Base-by-base conservation (phyloP, 2,888 invertebrate species). In the Scaptomyza parva region DNA sequence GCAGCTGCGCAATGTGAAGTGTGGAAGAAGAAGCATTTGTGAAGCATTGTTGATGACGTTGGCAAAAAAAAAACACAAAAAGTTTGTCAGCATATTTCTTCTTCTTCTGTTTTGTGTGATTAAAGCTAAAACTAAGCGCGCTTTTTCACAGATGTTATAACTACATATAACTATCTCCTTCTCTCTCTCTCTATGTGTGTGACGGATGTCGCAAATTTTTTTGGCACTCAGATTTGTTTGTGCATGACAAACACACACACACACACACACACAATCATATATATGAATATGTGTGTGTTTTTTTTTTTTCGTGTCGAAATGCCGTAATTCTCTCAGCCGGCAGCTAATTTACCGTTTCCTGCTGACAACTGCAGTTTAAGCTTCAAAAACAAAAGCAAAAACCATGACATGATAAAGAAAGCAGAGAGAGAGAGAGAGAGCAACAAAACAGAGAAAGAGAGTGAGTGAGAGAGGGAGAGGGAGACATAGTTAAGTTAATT, bases 301-400 rank as follows among this genome's bases (percentile, higher is more conserved):
- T 2, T 48, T n/a, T 59, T 18, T 55, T 37, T 20, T 47, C 57
- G 51, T 70, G 76, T 76, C 40, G 72, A 60, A 76, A 63, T 83
- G 84, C 75, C 77, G 71, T 86, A 86, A 84, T 83, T 84, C 80
- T 76, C 80, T 70, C 76, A 74, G 71, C 66, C 79, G 79, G 77
- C 78, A 82, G 78, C 84, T 88, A 89, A 88, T 88, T 88, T 88
- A 88, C 82, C 86, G 78, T 72, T 88, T 88, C 88, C 88, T 88
- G 88, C 84, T 86, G 89, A 81, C 88, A 87, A 85, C 78, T 80
- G 70, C 81, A 75, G 80, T 79, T 74, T 76, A 70, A 83, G 77
- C 74, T 77, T 76, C 58, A 71, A 64, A 66, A 62, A 65, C 76
- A 73, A 73, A 69, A 76, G 76, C 76, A 35, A 37, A 60, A 35